A percentile compares a stretch with the other conserved stretches of the same genome.
phyloP scores from a whole-genome alignment of 2,113 vertebrate genomes.

The Oncorhynchus gorbuscha region DNA sequence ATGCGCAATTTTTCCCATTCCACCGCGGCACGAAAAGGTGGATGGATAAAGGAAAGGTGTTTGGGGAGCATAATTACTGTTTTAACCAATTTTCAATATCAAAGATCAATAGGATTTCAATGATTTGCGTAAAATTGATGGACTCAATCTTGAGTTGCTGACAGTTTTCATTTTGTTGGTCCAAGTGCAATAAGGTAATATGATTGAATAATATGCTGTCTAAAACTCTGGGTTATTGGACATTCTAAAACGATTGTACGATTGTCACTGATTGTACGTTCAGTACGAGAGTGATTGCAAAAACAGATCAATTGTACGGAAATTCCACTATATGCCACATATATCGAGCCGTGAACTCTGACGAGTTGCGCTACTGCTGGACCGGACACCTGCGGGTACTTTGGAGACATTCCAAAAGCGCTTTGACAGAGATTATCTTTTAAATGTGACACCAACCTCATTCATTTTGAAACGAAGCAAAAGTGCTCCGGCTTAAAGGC shows the following conservation, averaged over 20 bases:
- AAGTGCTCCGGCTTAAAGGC: constrained; percentile 68
- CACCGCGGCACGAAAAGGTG: too few relatives aligned
- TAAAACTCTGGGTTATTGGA: neutral
- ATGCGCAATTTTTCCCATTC: neutral
- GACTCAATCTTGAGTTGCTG: neutral
- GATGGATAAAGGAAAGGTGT: neutral
- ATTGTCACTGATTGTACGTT: neutral
- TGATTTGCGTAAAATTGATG: constrained; percentile 45
- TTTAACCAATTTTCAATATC: neutral
- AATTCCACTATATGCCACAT: neutral
- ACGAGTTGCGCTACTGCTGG: constrained; percentile 14
- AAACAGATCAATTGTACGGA: neutral
- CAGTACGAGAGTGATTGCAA: neutral
- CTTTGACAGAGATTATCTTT: constrained; percentile 20
- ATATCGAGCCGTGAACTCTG: neutral
- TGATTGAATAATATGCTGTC: neutral
- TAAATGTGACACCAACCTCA: constrained; percentile 54
- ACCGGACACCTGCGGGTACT: constrained; percentile 68
- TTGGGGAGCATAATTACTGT: neutral
- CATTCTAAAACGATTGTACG: neutral
- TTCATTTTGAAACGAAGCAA: constrained; percentile 43
- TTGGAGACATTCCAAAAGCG: constrained; percentile 44
- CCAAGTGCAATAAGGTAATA: neutral
- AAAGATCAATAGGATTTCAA: neutral
- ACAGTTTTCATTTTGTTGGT: neutral